phyloP scores from a whole-genome alignment of 2,797 vertebrate genomes.

The Lerista edwardsae region DNA sequence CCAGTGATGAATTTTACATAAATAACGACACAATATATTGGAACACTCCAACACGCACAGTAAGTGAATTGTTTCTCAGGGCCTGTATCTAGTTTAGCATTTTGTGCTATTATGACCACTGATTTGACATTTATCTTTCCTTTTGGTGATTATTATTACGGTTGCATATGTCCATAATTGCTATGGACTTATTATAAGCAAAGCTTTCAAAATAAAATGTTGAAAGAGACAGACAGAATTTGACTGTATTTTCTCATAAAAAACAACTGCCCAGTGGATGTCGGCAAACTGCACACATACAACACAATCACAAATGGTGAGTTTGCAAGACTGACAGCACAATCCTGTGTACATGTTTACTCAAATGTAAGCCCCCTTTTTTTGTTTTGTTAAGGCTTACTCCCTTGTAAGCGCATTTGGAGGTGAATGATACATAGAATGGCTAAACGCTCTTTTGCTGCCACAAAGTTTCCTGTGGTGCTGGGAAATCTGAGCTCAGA shows the following conservation, averaged over 20 bases:
- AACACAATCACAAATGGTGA: too few species aligned
- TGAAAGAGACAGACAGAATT: too few species aligned
- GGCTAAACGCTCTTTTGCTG: not conserved
- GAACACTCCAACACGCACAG: constrained; percentile 78
- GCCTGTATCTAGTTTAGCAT: not conserved
- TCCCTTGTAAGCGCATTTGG: too few species aligned
- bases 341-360: too few species aligned
- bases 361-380: too few species aligned
- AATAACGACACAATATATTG: constrained; percentile 80
- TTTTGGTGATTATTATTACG: not conserved
- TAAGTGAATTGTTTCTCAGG: constrained; percentile 61
- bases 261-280: not conserved
- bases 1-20: constrained; percentile 71
- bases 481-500: not conserved
- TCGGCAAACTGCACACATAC: too few species aligned
- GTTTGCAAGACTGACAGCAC: too few species aligned
- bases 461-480: not conserved
- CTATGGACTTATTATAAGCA: not conserved
- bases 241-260: not conserved
- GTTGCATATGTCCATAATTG: not conserved
- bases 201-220: too few species aligned
- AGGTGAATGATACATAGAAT: not conserved
- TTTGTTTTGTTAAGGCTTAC: too few species aligned
- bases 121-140: not conserved
- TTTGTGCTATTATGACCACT: not conserved